phyloP scores from a whole-genome alignment of 2,888 invertebrate genomes.

The Agrenia bidenticulata region DNA sequence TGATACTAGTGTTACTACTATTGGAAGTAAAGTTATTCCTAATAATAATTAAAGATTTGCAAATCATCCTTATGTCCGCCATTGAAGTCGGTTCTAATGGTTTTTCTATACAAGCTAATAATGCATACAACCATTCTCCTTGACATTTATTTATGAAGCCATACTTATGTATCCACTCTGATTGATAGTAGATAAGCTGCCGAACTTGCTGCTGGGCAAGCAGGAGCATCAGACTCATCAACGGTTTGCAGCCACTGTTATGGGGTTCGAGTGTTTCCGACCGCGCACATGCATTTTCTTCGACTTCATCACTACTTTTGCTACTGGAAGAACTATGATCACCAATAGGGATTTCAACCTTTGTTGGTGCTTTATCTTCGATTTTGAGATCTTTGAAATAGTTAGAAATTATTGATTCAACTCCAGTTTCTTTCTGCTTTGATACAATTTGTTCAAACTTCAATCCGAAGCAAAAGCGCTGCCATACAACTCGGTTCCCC shows the following conservation, averaged over 20 bases:
- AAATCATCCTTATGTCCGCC: slow-evolving; percentile 42
- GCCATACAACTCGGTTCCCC: slow-evolving; percentile 14
- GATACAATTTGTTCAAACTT: slow-evolving; percentile 15
- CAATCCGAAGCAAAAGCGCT: slow-evolving; percentile 11
- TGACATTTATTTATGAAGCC: slow-evolving; percentile 42
- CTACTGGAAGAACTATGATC: background rate
- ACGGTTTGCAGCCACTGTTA: slow-evolving; percentile 26
- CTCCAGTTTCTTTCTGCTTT: background rate
- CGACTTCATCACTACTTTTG: background rate
- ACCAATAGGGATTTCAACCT: background rate
- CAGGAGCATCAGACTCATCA: slow-evolving; percentile 35
- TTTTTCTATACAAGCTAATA: slow-evolving; percentile 39
- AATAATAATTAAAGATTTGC: slow-evolving; percentile 24
- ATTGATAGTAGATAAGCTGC: slow-evolving; percentile 36
- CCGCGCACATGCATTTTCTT: background rate
- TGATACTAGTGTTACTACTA: background rate
- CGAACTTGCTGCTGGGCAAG: slow-evolving; percentile 37
- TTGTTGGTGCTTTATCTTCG: background rate
- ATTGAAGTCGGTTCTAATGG: slow-evolving; percentile 46
- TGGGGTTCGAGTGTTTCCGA: background rate
- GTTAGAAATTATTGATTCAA: background rate
- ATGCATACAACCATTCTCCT: slow-evolving; percentile 47
- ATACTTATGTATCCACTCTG: slow-evolving; percentile 38
- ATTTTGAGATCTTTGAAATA: slow-evolving; percentile 6
- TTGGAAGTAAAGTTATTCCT: slow-evolving; percentile 21